These are phyloP conservation scores for Kobus ellipsiprymnus DNA, from an alignment of 2,113 vertebrate genomes.

Conservation along the genomic window DNA sequence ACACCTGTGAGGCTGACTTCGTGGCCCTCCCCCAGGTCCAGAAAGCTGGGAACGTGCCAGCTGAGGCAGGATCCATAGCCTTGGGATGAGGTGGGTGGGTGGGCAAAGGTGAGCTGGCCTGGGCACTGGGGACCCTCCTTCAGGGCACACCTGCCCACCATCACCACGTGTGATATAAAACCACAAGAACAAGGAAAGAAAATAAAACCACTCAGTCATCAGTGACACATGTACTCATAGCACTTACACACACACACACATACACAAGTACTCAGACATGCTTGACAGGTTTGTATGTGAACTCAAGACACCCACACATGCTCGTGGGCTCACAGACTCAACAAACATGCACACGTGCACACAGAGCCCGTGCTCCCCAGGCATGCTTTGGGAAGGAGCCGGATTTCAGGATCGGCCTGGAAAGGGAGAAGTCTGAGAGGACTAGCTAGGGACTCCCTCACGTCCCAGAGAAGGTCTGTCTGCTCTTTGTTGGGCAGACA, in stretches of 20 bases:
- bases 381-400: not conserved
- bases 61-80: not conserved
- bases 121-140: not conserved
- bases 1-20: slow-evolving; percentile 18
- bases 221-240: not conserved
- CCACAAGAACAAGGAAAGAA: not conserved
- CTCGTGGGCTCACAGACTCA: not conserved
- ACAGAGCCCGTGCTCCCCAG: not conserved
- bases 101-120: not conserved
- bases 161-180: not conserved
- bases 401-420: not conserved
- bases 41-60: not conserved
- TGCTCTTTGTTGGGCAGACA: not conserved
- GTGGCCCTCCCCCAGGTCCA: not conserved
- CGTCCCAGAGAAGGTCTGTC: not conserved
- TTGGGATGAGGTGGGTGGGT: not conserved
- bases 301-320: not conserved
- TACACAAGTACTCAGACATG: not conserved
- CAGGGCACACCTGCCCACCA: not conserved
- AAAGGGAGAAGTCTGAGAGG: not conserved
- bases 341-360: not conserved
- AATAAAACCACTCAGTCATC: not conserved
- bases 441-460: not conserved
- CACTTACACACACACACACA: not conserved
- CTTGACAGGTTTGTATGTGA: not conserved